Evolutionary conservation across 2,797 vertebrate genomes (phyloP), one percentile per base, ranked within the genome.

Genomic region (Pseudochromis fuscus): DNA sequence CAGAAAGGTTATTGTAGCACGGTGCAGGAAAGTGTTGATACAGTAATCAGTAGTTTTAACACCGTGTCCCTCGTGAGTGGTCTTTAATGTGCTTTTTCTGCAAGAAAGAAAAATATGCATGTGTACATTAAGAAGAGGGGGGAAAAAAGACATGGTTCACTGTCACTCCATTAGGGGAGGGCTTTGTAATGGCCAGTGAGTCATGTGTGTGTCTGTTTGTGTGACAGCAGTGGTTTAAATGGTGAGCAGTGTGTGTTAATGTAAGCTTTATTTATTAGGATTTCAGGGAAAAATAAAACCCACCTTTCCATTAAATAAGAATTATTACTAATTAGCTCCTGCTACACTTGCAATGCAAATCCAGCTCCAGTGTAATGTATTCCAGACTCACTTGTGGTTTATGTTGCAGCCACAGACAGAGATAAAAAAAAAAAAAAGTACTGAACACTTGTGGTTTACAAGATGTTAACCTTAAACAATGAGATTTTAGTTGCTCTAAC

Each of bases 401-500:
- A 65, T 53, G 51, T 66, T 56, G 74, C 51, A 65, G 19, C 45
- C 42, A 50, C 9, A 52, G 38, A 65, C 46, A 46, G 49, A 37
- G 51, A n/a, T n/a, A n/a, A n/a, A n/a, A n/a, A n/a, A n/a, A n/a
- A n/a, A n/a, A 69, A 75, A 37, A 35, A 71, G 27, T 50, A 5
- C 56, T 24, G 81, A 77, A 53, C 63, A 45, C 59, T 74, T 73
- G 48, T 69, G 65, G 75, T 77, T 83, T 83, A 50, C 65, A 72
- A 37, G 61, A 76, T 52, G 51, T 77, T 63, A 64, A 77, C 79
- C 71, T 79, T 57, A 66, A 83, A 83, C 82, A 80, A 55, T 63
- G 72, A 56, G 67, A 66, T 38, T 72, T 68, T 48, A 83, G 85
- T 67, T 74, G 66, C 73, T 72, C 42, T 42, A 79, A 77, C 77